These are phyloP conservation scores for Agrilus mali DNA, from an alignment of 2,888 invertebrate genomes.

Conservation along the genomic window DNA sequence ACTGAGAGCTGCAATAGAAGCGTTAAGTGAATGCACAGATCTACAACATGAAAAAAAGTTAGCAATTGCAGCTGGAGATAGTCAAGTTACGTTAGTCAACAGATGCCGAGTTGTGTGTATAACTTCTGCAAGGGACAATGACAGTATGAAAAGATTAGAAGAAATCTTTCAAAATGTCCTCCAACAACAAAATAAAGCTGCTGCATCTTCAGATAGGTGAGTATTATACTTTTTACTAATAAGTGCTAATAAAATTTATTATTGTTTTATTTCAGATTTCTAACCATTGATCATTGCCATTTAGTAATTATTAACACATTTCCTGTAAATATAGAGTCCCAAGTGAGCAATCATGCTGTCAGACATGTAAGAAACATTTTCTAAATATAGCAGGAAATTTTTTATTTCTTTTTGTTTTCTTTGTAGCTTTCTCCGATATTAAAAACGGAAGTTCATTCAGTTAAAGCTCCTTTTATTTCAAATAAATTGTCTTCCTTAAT, in stretches of 20 bases:
- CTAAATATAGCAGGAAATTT: not conserved
- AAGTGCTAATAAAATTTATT: not conserved
- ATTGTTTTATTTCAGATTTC: constrained; percentile 38
- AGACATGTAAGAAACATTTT: constrained; percentile 44
- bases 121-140: constrained; percentile 78
- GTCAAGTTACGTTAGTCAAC: constrained; percentile 30
- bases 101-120: constrained; percentile 82
- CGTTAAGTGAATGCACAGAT: constrained; percentile 70
- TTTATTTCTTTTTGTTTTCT: constrained; percentile 8
- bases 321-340: constrained; percentile 66
- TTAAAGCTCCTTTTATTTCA: constrained; percentile 61
- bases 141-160: constrained; percentile 73
- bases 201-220: constrained; percentile 48
- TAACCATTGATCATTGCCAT: constrained; percentile 78
- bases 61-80: constrained; percentile 34
- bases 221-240: not conserved
- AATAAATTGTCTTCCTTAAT: constrained; percentile 64
- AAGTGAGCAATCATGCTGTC: constrained; percentile 58
- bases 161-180: constrained; percentile 77
- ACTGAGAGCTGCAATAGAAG: constrained; percentile 73
- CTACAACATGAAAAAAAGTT: constrained; percentile 48
- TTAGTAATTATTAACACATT: constrained; percentile 81
- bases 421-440: constrained; percentile 55
- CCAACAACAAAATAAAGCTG: constrained; percentile 65
- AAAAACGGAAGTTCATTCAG: constrained; percentile 70